Percentiles rank a stretch among this genome's conserved stretches.
phyloP scores from a whole-genome alignment of 2,888 invertebrate genomes.

The Tenthredo scrophulariae region DNA sequence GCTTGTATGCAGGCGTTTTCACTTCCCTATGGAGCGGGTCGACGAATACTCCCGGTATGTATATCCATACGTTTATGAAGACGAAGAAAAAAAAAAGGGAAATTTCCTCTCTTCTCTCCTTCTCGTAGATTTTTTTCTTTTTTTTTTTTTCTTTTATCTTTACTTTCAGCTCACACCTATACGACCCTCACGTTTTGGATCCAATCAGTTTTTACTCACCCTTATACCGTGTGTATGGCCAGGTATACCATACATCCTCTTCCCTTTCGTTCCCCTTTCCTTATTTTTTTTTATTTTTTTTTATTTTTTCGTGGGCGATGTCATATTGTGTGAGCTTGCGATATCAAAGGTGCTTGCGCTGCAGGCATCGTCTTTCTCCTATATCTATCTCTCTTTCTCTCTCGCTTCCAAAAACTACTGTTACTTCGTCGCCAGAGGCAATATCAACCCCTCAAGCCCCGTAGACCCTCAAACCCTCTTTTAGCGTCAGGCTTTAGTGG shows the following conservation, averaged over 20 bases:
- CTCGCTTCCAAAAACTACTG: neutral
- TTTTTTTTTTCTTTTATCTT: neutral
- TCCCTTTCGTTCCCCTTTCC: conserved; percentile 24
- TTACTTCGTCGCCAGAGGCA: neutral
- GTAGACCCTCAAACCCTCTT: neutral
- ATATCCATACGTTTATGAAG: too few relatives aligned
- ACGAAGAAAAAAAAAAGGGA: neutral
- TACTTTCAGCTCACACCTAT: neutral
- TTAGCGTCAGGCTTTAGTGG: conserved; percentile 20
- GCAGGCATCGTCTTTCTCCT: conserved; percentile 56
- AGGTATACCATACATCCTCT: conserved; percentile 31
- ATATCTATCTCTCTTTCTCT: conserved; percentile 3
- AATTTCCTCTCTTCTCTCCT: neutral
- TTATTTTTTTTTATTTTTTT: neutral
- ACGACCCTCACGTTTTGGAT: conserved; percentile 58
- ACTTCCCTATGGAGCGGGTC: too few relatives aligned
- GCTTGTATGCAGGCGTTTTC: too few relatives aligned
- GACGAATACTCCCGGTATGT: too few relatives aligned
- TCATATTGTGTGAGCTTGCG: conserved; percentile 52
- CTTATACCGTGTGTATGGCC: neutral
- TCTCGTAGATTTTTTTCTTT: neutral
- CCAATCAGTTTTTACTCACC: conserved; percentile 66
- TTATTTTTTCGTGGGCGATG: conserved; percentile 46
- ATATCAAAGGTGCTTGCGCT: conserved; percentile 59
- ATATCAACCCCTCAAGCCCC: conserved; percentile 1